Base-by-base conservation (phyloP, 2,888 invertebrate species). In the Synanthedon andrenaeformis region DNA sequence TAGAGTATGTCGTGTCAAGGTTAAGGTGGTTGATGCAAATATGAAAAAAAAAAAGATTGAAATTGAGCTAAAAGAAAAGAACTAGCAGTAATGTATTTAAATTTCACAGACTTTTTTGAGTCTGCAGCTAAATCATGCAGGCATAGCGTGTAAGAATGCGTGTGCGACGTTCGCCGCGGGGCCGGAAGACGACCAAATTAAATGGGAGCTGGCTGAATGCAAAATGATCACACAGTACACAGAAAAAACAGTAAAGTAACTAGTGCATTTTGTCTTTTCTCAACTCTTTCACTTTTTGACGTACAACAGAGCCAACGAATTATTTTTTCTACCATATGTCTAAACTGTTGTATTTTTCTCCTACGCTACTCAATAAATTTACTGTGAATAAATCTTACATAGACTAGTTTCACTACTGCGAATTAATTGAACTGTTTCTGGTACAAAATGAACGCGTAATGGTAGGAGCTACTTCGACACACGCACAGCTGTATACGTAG, bases 101-200 rank as follows among this genome's bases (percentile, higher is more conserved):
- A n/a, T 45, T 45, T 45, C 13, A 45, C 45, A 35, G 35, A 8
- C 14, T 45, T n/a, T 45, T 45, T 45, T 45, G 45, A 35, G 35
- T 35, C 45, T 45, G 19, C 52, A 52, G 51, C 17, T 41, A 48
- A 45, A 48, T 28, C 49, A 48, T 52, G 52, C 52, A 42, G 8
- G 45, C 13, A 14, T 78, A 61, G 76, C 79, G 73, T 79, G 79
- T 64, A 52, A 66, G 77, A 71, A 78, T 76, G 74, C 66, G 63
- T 55, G 58, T 58, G 59, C 65, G 66, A 56, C 59, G 54, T 58
- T n/a, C 61, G 77, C 80, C 79, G 59, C 61, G 56, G 77, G 81
- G 69, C 74, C 79, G 78, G 79, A 80, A 79, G 75, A 64, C 12
- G 70, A 69, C 73, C 73, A 67, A 74, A 76, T 76, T 74, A 76